Evolutionary conservation across 2,888 invertebrate genomes (phyloP), one percentile per base, ranked within the genome.

Genomic region (Uropetala carovei): DNA sequence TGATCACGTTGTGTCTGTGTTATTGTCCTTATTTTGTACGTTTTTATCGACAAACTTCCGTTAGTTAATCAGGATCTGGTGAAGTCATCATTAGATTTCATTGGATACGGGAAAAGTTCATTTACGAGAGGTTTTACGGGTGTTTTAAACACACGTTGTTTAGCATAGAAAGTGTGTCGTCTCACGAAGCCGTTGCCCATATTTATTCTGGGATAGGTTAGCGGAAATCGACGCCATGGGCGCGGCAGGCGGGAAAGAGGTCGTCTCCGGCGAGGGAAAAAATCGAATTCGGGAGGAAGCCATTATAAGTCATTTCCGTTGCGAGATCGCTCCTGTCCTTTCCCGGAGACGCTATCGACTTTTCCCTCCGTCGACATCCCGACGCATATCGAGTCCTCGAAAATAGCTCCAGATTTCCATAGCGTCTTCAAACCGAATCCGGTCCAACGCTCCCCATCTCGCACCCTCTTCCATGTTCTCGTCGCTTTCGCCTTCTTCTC

Each of bases 301-400:
- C 75, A 75, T 75, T 27, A 75, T 75, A 75, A 75, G 75, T 75
- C 75, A 75, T 75, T 75, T 75, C 75, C 75, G 75, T 13, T 13
- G 7, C 18, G 75, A 22, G 22, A 75, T 75, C 75, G 75, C 13
- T 27, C 18, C 18, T 22, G 68, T 68, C 68, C 22, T 22, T 18
- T 27, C 22, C 75, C 75, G 18, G 27, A 43, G 43, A 43, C 43
- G 43, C 43, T 43, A 75, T 75, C 75, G 75, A 75, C 75, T 75
- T 75, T 75, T 27, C 22, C 75, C 22, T 75, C 75, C 75, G 68
- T 22, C 68, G 68, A 13, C 75, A 27, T 75, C 75, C 18, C 22
- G 27, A 75, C n/a, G 68, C 68, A 68, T 22, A 68, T 18, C 75
- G 13, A 27, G 75, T 27, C 75, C 27, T 3, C 27, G 22, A 27